Evolutionary conservation across 2,113 vertebrate genomes (phyloP).

Genomic region (Leptodactylus fuscus): DNA sequence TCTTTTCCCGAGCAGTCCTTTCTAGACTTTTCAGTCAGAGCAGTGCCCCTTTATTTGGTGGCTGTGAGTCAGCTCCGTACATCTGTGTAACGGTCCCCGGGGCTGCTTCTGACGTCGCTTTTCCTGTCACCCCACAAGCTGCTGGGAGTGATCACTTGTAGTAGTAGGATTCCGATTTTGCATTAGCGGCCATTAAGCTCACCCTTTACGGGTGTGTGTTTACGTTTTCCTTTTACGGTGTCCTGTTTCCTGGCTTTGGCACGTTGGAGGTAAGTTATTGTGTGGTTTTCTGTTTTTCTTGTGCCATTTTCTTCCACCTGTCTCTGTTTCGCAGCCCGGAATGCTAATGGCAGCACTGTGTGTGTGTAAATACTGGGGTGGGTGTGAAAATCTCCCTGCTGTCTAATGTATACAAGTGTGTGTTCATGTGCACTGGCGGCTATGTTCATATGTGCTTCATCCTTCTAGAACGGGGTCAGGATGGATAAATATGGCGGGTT

Average conservation of each 20-base stretch:
- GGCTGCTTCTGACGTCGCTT: slow-evolving; percentile 64
- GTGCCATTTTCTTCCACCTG: background rate
- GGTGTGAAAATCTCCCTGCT: background rate
- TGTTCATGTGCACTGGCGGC: too few species aligned
- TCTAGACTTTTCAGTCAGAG: background rate
- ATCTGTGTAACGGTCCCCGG: slow-evolving; percentile 61
- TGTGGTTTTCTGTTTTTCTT: too few species aligned
- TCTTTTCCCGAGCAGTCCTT: background rate
- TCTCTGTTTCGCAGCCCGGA: background rate
- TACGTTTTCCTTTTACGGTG: slow-evolving; percentile 66
- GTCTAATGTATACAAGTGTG: background rate
- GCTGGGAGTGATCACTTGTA: background rate
- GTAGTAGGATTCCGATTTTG: slow-evolving; percentile 74
- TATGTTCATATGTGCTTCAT: too few species aligned
- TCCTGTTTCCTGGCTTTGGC: slow-evolving; percentile 83
- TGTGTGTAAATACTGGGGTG: background rate
- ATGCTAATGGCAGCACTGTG: background rate
- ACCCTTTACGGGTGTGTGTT: slow-evolving; percentile 60
- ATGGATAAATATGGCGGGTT: slow-evolving; percentile 50
- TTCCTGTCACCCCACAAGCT: slow-evolving; percentile 58
- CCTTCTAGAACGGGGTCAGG: background rate
- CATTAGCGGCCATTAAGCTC: slow-evolving; percentile 69
- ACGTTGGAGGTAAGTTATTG: slow-evolving; percentile 87
- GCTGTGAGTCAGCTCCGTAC: too few species aligned
- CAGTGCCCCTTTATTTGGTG: too few species aligned